These are phyloP conservation scores for Eolophus roseicapilla DNA, from an alignment of 2,113 vertebrate genomes.

Conservation along the genomic window DNA sequence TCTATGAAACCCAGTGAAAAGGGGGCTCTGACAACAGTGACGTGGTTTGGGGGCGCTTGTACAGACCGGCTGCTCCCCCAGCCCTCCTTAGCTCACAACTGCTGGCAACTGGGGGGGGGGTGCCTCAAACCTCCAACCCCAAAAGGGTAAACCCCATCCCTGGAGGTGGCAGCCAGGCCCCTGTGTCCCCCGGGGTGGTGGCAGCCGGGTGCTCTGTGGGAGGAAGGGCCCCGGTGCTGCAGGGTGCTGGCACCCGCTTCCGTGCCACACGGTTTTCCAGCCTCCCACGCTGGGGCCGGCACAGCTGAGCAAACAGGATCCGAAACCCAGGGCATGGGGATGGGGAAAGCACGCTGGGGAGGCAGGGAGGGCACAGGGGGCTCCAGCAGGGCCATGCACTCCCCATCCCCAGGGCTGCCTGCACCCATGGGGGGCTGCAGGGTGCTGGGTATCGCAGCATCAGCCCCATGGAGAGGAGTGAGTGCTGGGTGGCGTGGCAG, in stretches of 20 bases:
- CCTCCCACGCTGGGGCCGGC: background rate
- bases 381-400: accelerated
- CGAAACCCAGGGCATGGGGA: background rate
- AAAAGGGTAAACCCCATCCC: background rate
- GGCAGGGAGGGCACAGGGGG: accelerated
- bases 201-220: background rate
- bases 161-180: background rate
- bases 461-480: background rate
- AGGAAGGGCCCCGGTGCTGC: background rate
- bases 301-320: conserved; percentile 64
- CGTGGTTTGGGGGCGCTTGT: accelerated
- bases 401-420: accelerated
- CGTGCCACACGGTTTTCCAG: background rate
- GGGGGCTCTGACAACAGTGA: background rate
- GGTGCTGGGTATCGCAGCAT: background rate
- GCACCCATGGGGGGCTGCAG: background rate
- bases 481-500: accelerated
- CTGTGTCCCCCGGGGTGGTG: accelerated
- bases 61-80: background rate
- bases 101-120: background rate
- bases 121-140: background rate
- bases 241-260: background rate
- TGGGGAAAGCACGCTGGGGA: background rate
- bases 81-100: accelerated
- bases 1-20: background rate